These are phyloP conservation scores for Aplocera efformata DNA, from an alignment of 2,888 invertebrate species.

Conservation along the genomic window DNA sequence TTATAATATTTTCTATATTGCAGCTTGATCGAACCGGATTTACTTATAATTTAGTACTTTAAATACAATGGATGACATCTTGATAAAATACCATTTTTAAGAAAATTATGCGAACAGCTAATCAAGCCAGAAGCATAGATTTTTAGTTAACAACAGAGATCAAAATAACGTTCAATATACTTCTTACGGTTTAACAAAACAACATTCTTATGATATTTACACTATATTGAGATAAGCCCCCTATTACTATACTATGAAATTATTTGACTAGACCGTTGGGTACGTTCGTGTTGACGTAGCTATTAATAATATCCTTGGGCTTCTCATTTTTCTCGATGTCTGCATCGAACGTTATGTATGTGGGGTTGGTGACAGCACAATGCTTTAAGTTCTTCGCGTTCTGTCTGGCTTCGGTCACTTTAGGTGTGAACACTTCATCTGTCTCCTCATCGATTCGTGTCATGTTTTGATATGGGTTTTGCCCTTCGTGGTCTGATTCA, in stretches of 20 bases:
- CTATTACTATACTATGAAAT: constrained; percentile 26
- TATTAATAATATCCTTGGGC: constrained; percentile 56
- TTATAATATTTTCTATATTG: too few species aligned
- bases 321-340: constrained; percentile 54
- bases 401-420: constrained; percentile 36
- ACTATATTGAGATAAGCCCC: constrained; percentile 35
- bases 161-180: constrained; percentile 10
- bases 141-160: constrained; percentile 10
- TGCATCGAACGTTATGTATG: constrained; percentile 60
- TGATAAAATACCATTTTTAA: too few species aligned
- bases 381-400: constrained; percentile 57
- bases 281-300: constrained; percentile 53
- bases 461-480: constrained; percentile 55
- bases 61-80: too few species aligned
- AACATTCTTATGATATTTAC: constrained; percentile 19
- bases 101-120: too few species aligned
- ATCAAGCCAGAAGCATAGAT: too few species aligned
- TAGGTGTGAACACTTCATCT: constrained; percentile 63
- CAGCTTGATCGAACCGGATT: too few species aligned
- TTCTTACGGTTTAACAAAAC: constrained; percentile 6
- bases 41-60: too few species aligned
- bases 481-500: constrained; percentile 65
- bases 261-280: constrained; percentile 75
- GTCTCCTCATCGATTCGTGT: constrained; percentile 63
- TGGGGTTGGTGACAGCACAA: constrained; percentile 63